phyloP scores from a whole-genome alignment of 2,113 vertebrate species.

The Sturnus vulgaris region DNA sequence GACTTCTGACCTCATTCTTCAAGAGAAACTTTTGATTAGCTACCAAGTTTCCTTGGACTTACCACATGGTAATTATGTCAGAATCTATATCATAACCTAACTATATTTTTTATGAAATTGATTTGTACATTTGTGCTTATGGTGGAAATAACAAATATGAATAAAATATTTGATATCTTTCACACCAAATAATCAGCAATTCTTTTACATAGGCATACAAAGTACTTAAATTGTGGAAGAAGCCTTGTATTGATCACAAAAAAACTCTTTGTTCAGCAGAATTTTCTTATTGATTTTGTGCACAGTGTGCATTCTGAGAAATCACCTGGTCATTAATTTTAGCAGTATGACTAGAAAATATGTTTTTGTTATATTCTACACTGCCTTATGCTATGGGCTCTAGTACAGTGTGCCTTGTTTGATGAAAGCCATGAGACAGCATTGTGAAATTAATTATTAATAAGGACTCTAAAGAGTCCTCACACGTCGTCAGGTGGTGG shows the following conservation, averaged over 20 bases:
- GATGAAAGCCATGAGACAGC: rapidly evolving
- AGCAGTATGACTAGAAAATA: not conserved
- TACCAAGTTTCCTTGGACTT: not conserved
- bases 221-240: not conserved
- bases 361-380: not conserved
- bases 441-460: not conserved
- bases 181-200: not conserved
- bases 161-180: not conserved
- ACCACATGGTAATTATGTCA: not conserved
- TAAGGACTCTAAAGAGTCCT: not conserved
- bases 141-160: not conserved
- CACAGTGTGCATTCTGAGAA: not conserved
- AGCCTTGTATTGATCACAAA: not conserved
- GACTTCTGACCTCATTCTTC: not conserved
- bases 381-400: not conserved
- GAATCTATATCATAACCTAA: not conserved
- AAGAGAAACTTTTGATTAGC: not conserved
- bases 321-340: not conserved
- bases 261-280: not conserved
- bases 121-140: not conserved
- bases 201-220: not conserved
- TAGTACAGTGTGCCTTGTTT: not conserved
- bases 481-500: not conserved
- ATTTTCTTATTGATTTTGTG: not conserved
- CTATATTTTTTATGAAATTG: not conserved